A percentile compares a stretch with the other conserved stretches of the same genome.
Conservation (phyloP, 2,888 invertebrate species). For the Ormyrus rosae region DNA sequence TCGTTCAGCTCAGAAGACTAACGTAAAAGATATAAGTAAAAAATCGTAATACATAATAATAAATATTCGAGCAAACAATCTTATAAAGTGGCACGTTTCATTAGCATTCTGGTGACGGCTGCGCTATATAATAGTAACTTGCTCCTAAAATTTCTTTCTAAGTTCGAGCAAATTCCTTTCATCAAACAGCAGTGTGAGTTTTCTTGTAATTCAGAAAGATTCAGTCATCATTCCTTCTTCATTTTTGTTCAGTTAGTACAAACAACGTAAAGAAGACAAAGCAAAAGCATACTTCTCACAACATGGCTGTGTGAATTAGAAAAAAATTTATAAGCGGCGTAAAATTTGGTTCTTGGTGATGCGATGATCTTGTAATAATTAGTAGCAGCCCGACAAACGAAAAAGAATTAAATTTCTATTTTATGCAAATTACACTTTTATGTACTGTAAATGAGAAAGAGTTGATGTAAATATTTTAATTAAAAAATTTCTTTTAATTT, state of each 20-base stretch:
- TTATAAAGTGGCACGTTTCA: constrained; percentile 18
- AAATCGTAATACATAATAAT: constrained; percentile 37
- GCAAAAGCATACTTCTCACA: constrained; percentile 75
- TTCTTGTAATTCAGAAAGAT: neutral
- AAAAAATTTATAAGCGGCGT: constrained; percentile 57
- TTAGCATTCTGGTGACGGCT: constrained; percentile 19
- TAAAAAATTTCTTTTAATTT: too few species aligned
- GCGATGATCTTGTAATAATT: constrained; percentile 52
- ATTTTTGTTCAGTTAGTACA: constrained; percentile 60
- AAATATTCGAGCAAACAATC: constrained; percentile 35
- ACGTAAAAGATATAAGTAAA: constrained; percentile 44
- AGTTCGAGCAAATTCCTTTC: constrained; percentile 37
- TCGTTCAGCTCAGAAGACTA: constrained; percentile 29
- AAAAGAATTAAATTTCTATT: constrained; percentile 40
- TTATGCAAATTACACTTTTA: too few species aligned
- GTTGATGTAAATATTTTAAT: too few species aligned
- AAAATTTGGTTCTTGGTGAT: constrained; percentile 47
- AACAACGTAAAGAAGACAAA: constrained; percentile 64
- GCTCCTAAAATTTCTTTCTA: constrained; percentile 33
- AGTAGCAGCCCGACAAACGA: constrained; percentile 52
- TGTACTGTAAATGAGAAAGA: too few species aligned
- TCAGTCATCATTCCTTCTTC: constrained; percentile 4
- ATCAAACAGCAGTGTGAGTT: constrained; percentile 10
- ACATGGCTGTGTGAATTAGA: constrained; percentile 73
- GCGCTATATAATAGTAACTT: constrained; percentile 20